Base-by-base conservation (phyloP, 2,888 invertebrate genomes). In the Cacoxenus indagator region DNA sequence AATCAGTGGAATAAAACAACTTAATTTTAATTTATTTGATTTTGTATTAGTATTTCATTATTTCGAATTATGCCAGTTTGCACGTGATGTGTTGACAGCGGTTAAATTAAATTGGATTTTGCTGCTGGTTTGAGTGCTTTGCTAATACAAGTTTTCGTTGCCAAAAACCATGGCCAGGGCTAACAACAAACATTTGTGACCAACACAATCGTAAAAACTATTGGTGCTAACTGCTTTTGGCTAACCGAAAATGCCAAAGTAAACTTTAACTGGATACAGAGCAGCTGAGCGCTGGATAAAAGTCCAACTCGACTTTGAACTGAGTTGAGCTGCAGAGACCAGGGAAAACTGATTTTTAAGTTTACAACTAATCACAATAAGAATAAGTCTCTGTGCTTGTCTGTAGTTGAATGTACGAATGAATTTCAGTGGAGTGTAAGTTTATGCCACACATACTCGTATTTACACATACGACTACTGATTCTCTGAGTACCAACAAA, bases 171-270 rank as follows among this genome's bases (percentile, higher is more conserved):
- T 37, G 37, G 37, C 37, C 37, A n/a, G n/a, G n/a, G n/a, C n/a
- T n/a, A n/a, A n/a, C n/a, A n/a, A n/a, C n/a, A 37, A 37, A 37
- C 31, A 31, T 31, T 31, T 31, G 31, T n/a, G n/a, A 5, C 31
- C 6, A 31, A 31, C 37, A 37, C 8, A 37, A 37, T 51, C 45
- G 29, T 67, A 26, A 37, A 57, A 67, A 59, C 29, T 59, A 26
- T 59, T 67, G 45, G 66, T 48, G 29, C 59, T 48, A 48, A 67
- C 29, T 46, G 59, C 59, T 46, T 29, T 57, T 46, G 66, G 66
- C 46, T 27, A 66, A 43, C 37, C 43, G 46, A 27, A 57, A 57
- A 57, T 29, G 26, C 57, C 57, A 27, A 57, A 22, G 24, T n/a
- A n/a, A 26, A 57, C 27, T 57, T 27, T 29, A 57, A 37, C 37